phyloP scores from a whole-genome alignment of 2,888 invertebrate genomes.

The Agriopis marginaria region DNA sequence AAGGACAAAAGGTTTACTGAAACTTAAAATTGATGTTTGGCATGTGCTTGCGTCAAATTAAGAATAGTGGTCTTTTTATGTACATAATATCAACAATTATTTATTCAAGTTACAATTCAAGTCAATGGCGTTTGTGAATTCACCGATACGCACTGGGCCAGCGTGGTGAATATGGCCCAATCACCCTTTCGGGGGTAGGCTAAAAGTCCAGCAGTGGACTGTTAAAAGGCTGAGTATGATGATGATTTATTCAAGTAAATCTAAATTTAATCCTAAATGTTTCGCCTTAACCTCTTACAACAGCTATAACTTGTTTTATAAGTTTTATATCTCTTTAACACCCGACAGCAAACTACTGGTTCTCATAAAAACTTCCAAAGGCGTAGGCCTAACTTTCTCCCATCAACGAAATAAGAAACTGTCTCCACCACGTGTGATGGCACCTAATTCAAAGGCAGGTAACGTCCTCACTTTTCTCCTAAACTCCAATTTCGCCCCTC shows the following conservation, averaged over 20 bases:
- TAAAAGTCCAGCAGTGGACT: no score
- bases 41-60: no score
- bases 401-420: slow-evolving; percentile 38
- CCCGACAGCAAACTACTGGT: slow-evolving; percentile 14
- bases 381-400: slow-evolving; percentile 25
- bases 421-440: slow-evolving; percentile 32
- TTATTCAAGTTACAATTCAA: background rate
- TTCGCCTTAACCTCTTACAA: background rate
- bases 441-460: slow-evolving; percentile 40
- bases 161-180: no score
- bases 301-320: slow-evolving; percentile 1
- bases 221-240: no score
- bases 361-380: slow-evolving; percentile 24
- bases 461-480: slow-evolving; percentile 35
- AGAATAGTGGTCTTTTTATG: no score
- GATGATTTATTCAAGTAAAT: background rate
- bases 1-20: no score
- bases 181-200: no score
- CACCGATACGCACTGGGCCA: no score
- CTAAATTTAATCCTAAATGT: background rate
- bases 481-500: slow-evolving; percentile 57
- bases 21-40: no score
- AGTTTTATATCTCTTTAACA: slow-evolving; percentile 20
- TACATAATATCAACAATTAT: no score
- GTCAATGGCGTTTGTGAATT: no score